Evolutionary conservation across 2,888 invertebrate genomes (phyloP), one percentile per base, ranked within the genome.

Genomic region (Lepetodrilus schrolli): DNA sequence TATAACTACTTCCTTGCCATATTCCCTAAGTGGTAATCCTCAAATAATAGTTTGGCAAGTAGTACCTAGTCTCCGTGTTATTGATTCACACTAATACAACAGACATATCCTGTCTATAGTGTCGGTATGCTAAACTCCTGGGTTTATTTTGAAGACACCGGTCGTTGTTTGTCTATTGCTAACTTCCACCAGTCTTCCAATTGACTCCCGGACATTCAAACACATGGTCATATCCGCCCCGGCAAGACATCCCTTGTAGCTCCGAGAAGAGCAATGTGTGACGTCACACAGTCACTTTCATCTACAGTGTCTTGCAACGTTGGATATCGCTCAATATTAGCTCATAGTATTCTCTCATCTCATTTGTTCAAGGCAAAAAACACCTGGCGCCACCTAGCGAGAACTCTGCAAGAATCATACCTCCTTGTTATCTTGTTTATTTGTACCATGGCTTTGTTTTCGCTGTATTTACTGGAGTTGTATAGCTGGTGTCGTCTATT

Each of bases 141-240:
- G 23, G 58, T 58, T 58, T 58, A 17, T 8, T 10, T 23, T 58
- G 26, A 58, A 30, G 58, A n/a, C 58, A 43, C 43, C 43, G 43
- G 43, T 34, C 58, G 2, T 2, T 58, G 58, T 58, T 58, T 58
- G 30, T 13, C n/a, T 10, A 3, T 17, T 23, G 30, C 34, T 30
- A 58, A 58, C 58, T 58, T 23, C n/a, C 30, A 30, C 43, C 5
- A 34, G 58, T 17, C 34, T 30, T 13, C 17, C 58, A 58, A 34
- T 58, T 58, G 58, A 58, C 58, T 58, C 58, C 17, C 17, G n/a
- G 30, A 58, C 58, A 13, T n/a, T 17, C 13, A 58, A 30, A 30
- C 58, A 58, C 30, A n/a, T 58, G 13, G 58, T 17, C 34, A 58
- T 58, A 26, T 58, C 58, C 58, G 58, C 58, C 34, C 26, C n/a